Evolutionary conservation across 2,113 vertebrate species (phyloP).

Genomic region (Phrynosoma blainvillii): DNA sequence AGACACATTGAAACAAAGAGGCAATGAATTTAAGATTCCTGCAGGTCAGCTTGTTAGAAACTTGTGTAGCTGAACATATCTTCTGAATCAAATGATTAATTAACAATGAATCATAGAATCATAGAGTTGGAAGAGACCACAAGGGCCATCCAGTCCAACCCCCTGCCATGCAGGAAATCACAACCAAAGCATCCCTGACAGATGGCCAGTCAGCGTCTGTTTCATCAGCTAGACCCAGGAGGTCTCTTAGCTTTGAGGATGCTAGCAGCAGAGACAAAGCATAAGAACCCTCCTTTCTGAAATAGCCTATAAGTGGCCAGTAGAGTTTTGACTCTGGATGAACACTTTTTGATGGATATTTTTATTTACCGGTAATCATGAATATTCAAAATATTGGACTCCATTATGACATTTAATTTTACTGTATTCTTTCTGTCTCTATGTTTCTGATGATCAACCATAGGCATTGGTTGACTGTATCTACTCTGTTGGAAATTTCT

Average conservation of each 20-base stretch:
- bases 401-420: background rate
- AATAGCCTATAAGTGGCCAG: background rate
- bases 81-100: background rate
- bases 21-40: background rate
- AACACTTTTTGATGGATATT: background rate
- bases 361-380: background rate
- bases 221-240: too few species aligned
- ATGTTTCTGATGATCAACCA: background rate
- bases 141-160: too few species aligned
- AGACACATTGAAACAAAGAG: background rate
- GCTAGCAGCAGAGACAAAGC: too few species aligned
- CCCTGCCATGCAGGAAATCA: too few species aligned
- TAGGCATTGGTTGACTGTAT: background rate
- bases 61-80: background rate
- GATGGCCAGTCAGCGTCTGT: too few species aligned
- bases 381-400: background rate
- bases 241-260: too few species aligned
- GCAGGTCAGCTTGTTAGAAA: background rate
- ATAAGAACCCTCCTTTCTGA: too few species aligned
- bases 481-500: background rate
- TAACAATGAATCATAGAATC: too few species aligned
- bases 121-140: too few species aligned
- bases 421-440: background rate
- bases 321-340: background rate
- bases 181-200: too few species aligned